Conservation (phyloP, 2,113 vertebrate species). For the Sminthopsis crassicaudata region DNA sequence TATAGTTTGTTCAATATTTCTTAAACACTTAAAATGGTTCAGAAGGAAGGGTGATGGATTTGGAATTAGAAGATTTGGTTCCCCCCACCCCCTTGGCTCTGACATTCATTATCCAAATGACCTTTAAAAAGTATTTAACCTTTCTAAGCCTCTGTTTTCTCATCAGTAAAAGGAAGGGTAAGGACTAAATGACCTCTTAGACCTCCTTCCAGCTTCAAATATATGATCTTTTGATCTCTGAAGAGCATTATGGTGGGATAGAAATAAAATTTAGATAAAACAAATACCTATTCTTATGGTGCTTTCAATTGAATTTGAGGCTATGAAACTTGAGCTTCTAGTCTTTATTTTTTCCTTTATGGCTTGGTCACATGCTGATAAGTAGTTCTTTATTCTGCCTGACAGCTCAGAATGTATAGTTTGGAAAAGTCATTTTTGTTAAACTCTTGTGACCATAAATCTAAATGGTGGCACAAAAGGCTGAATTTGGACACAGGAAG, state of each 20-base stretch:
- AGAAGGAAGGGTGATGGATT: not conserved
- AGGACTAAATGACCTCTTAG: not conserved
- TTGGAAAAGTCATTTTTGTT: constrained; percentile 55
- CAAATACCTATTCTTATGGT: not conserved
- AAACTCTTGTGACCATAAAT: constrained; percentile 65
- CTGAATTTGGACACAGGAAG: not conserved
- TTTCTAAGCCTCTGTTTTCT: not conserved
- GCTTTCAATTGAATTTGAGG: not conserved
- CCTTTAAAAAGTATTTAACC: not conserved
- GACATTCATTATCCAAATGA: not conserved
- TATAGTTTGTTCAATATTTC: not conserved
- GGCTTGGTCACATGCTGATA: constrained; percentile 42
- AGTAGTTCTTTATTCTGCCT: constrained; percentile 8
- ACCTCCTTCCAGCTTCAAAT: not conserved
- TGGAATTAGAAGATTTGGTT: not conserved
- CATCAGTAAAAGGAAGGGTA: not conserved
- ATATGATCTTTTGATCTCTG: not conserved
- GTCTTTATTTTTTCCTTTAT: constrained; percentile 21
- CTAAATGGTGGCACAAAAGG: constrained; percentile 20
- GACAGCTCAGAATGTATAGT: constrained; percentile 18
- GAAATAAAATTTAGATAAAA: not conserved
- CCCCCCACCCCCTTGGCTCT: not conserved
- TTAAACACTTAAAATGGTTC: not conserved
- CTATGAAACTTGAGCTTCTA: not conserved
- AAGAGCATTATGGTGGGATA: not conserved